A percentile compares a stretch with the other conserved stretches of the same genome.
Evolutionary conservation across 2,113 vertebrate species (phyloP).

Genomic region (Pelobates fuscus): DNA sequence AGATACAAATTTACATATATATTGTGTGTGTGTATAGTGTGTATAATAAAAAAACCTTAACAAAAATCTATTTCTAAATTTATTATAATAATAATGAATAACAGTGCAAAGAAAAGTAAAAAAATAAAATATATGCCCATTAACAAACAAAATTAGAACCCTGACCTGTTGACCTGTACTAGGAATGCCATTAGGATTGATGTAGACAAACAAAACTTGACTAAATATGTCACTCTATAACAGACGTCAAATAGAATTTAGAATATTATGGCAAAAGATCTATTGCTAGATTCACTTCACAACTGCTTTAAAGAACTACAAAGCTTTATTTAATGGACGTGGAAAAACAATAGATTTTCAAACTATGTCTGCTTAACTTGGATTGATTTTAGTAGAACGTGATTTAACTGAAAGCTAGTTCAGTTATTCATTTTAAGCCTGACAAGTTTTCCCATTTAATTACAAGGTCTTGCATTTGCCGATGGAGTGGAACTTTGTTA

Average conservation of each 20-base stretch:
- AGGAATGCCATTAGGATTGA: no score
- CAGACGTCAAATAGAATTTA: not conserved
- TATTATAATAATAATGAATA: no score
- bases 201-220: no score
- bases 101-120: no score
- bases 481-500: not conserved
- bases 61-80: no score
- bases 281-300: conserved; percentile 32
- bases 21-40: no score
- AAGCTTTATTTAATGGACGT: conserved; percentile 19
- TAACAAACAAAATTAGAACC: no score
- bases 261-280: not conserved
- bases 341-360: conserved; percentile 41
- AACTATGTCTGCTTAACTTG: conserved; percentile 41
- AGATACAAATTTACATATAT: no score
- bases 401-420: conserved; percentile 33
- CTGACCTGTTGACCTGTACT: no score
- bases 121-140: no score
- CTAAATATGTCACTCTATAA: not conserved
- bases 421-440: conserved; percentile 32
- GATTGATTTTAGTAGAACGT: conserved; percentile 37
- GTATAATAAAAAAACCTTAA: no score
- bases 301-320: conserved; percentile 22
- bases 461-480: conserved; percentile 15
- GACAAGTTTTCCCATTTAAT: conserved; percentile 32